phyloP scores from a whole-genome alignment of 2,888 invertebrate species.

The Brenthis hecate region DNA sequence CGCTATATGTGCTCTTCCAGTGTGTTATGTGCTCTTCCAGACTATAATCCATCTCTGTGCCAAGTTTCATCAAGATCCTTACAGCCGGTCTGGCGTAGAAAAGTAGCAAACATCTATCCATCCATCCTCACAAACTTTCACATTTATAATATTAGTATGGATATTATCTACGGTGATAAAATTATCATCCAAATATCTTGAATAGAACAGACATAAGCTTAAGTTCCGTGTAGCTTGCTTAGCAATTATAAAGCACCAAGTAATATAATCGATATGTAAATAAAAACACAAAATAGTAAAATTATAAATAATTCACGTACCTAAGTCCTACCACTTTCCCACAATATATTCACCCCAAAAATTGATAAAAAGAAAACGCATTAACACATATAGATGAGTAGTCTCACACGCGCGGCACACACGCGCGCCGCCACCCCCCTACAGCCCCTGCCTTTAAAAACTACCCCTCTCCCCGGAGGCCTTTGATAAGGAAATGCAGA shows the following conservation, averaged over 20 bases:
- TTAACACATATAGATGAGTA: constrained; percentile 82
- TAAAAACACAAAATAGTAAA: neutral
- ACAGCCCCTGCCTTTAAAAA: constrained; percentile 61
- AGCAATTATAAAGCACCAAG: neutral
- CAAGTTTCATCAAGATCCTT: too few species aligned
- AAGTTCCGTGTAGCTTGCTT: too few species aligned
- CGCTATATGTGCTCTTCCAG: too few species aligned
- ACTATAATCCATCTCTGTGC: too few species aligned
- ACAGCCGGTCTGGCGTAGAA: too few species aligned
- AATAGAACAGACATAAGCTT: too few species aligned
- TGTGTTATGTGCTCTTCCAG: too few species aligned
- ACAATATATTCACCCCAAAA: constrained; percentile 63
- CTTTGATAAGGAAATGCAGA: constrained; percentile 83
- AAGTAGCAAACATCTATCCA: too few species aligned
- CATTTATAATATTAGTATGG: too few species aligned
- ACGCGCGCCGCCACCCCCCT: constrained; percentile 48
- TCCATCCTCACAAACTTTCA: too few species aligned
- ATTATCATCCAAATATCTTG: too few species aligned
- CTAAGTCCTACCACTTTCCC: constrained; percentile 8
- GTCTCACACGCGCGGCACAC: constrained; percentile 66
- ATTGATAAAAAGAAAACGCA: constrained; percentile 83
- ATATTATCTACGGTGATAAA: too few species aligned
- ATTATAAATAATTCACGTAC: neutral
- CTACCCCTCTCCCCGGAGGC: constrained; percentile 64
- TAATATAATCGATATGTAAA: neutral